Evolutionary conservation across 1,140 invertebrate genomes (phyloP), one percentile per base, ranked within the genome.

Genomic region (Neodiprion pinetum): DNA sequence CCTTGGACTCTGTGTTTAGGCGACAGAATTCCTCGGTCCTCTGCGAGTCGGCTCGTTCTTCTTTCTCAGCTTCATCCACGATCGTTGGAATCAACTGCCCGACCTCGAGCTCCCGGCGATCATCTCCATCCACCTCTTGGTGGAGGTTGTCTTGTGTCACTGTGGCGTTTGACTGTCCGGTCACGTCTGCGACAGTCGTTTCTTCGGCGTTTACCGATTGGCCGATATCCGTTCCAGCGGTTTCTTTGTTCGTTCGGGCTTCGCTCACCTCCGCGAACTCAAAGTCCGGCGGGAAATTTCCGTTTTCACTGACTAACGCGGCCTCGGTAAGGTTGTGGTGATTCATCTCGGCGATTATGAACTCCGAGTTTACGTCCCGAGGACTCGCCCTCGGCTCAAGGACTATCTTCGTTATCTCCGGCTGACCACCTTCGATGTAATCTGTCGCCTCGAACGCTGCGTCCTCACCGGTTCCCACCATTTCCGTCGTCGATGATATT

Each of bases 321-420:
- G 85, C 82, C 8, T 83, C 81, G 1, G 81, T 81, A 8, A 85
- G 0, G 0, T 77, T 72, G 48, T 83, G 84, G 14, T 87, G 83
- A 0, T 84, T 77, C 17, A 78, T 82, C 70, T 88, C 85, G 9
- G 81, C 82, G 0, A 80, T 80, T 5, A 87, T 86, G 65, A 88
- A 86, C 7, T 86, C 81, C 0, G 76, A 23, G 53, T 83, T 87
- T 0, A 81, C 77, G 9, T 87, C 84, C 0, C 83, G 14, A 0
- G 61, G 61, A 48, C 83, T 78, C 23, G 75, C 78, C 0, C 76
- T 76, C 1, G 81, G 79, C 12, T 83, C 82, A 5, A 85, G 28
- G 0, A 86, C 76, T 14, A 85, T 83, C 28, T 81, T 84, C 47
- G 82, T 85, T 4, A 81, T 79, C 11, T 83, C 83, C 3, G 79